These are phyloP conservation scores for Drosophila robusta DNA, from an alignment of 2,888 invertebrate species.

Conservation along the genomic window DNA sequence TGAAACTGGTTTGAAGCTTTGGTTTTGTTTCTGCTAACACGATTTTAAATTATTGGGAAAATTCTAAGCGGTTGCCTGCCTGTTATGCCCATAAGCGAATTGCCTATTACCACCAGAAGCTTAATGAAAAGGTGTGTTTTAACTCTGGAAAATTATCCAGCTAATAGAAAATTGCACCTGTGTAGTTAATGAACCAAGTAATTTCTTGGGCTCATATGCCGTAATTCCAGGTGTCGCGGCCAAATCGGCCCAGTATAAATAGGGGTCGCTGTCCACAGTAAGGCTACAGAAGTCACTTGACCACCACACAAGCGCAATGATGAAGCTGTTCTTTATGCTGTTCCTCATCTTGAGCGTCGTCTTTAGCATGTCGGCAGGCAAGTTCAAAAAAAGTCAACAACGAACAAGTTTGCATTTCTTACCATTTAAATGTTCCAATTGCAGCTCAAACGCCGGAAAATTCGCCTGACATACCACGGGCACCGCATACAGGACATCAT, in stretches of 20 bases:
- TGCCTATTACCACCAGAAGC: neutral
- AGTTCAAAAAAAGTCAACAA: slow-evolving; percentile 23
- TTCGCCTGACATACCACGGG: rapidly evolving
- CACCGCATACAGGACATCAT: neutral
- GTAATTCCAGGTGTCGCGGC: neutral
- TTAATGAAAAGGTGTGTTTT: slow-evolving; percentile 1
- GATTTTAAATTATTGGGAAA: too few relatives aligned
- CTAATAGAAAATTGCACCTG: slow-evolving; percentile 23
- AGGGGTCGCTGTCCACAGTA: neutral
- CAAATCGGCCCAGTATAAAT: slow-evolving; percentile 40
- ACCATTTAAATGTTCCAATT: slow-evolving; percentile 1
- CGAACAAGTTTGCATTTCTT: neutral
- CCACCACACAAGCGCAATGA: slow-evolving; percentile 37
- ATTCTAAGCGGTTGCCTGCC: too few relatives aligned
- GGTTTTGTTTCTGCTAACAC: too few relatives aligned
- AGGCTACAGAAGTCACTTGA: slow-evolving; percentile 43
- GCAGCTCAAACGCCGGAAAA: slow-evolving; percentile 18
- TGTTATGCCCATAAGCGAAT: neutral
- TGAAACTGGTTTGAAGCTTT: too few relatives aligned
- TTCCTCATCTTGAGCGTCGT: slow-evolving; percentile 51
- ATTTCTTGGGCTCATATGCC: neutral
- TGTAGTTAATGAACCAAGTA: neutral
- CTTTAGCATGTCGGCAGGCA: slow-evolving; percentile 52
- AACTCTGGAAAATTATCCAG: too few relatives aligned
- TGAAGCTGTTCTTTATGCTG: slow-evolving; percentile 54